phyloP scores from a whole-genome alignment of 2,797 vertebrate species.

The Eleutherodactylus coqui region DNA sequence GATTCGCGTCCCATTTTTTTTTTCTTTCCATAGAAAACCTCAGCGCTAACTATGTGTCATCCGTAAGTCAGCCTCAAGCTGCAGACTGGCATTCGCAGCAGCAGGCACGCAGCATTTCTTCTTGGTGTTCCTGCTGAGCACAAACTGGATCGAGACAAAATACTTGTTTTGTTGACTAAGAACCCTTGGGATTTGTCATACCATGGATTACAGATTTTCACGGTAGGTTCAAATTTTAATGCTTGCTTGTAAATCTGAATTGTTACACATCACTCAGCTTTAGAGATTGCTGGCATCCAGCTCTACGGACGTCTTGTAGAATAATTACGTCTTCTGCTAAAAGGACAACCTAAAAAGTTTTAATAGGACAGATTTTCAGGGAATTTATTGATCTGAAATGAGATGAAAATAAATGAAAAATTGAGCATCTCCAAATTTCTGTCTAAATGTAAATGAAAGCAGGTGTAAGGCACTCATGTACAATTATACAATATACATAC shows the following conservation, averaged over 20 bases:
- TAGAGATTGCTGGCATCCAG: background rate
- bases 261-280: conserved; percentile 12
- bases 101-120: conserved; percentile 21
- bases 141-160: conserved; percentile 46
- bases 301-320: background rate
- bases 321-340: background rate
- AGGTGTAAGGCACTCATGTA: too few relatives aligned
- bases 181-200: conserved; percentile 55
- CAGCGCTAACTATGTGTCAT: conserved; percentile 54
- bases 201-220: conserved; percentile 65
- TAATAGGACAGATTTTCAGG: background rate
- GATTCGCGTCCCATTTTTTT: conserved; percentile 58
- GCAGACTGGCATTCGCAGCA: conserved; percentile 60
- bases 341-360: background rate
- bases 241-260: conserved; percentile 58
- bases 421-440: too few relatives aligned
- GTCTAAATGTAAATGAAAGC: too few relatives aligned
- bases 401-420: too few relatives aligned
- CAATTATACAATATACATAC: too few relatives aligned
- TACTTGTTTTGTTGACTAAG: conserved; percentile 37
- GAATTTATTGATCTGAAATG: too few relatives aligned
- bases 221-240: conserved; percentile 67
- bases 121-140: conserved; percentile 26
- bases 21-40: conserved; percentile 66
- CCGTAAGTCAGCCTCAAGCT: conserved; percentile 57